Percentiles rank a stretch among this genome's conserved stretches.
Conservation (phyloP, 2,113 vertebrate genomes). For the Dipodomys stephensi region DNA sequence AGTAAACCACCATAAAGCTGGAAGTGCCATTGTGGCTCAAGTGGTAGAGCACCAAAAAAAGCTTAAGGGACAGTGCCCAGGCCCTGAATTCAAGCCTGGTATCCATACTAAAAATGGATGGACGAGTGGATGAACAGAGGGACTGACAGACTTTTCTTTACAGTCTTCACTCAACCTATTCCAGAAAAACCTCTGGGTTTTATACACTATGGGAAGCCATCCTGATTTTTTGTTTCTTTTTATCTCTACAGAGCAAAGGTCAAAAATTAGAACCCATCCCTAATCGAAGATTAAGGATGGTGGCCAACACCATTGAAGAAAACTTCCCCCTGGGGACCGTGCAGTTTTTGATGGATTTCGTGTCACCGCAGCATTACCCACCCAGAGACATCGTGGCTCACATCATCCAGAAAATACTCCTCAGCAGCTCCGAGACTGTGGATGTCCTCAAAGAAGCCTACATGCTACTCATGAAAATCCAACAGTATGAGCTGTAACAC, state of each 20-base stretch:
- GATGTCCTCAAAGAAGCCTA: slow-evolving; percentile 91
- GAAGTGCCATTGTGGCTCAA: too few relatives aligned
- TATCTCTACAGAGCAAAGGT: slow-evolving; percentile 78
- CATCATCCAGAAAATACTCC: slow-evolving; percentile 90
- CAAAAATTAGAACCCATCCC: slow-evolving; percentile 87
- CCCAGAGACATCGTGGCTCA: slow-evolving; percentile 90
- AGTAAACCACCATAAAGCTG: too few relatives aligned
- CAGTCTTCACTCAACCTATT: slow-evolving; percentile 34
- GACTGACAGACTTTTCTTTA: background rate
- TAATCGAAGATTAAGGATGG: slow-evolving; percentile 90
- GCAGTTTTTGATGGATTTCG: slow-evolving; percentile 93
- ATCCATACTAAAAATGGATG: too few relatives aligned
- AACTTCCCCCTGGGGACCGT: slow-evolving; percentile 92
- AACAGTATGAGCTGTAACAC: slow-evolving; percentile 88
- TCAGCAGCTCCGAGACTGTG: slow-evolving; percentile 83
- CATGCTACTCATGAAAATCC: slow-evolving; percentile 94
- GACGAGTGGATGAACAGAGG: too few relatives aligned
- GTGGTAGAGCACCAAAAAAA: too few relatives aligned
- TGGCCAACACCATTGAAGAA: slow-evolving; percentile 93
- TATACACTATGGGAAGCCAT: background rate
- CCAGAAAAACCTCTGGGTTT: background rate
- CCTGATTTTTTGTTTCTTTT: slow-evolving; percentile 52
- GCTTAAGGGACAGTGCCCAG: too few relatives aligned
- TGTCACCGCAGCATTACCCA: slow-evolving; percentile 89
- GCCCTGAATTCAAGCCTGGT: too few relatives aligned